These are phyloP conservation scores for Drosophila leontia DNA, from an alignment of 1,140 invertebrate species.

Conservation along the genomic window DNA sequence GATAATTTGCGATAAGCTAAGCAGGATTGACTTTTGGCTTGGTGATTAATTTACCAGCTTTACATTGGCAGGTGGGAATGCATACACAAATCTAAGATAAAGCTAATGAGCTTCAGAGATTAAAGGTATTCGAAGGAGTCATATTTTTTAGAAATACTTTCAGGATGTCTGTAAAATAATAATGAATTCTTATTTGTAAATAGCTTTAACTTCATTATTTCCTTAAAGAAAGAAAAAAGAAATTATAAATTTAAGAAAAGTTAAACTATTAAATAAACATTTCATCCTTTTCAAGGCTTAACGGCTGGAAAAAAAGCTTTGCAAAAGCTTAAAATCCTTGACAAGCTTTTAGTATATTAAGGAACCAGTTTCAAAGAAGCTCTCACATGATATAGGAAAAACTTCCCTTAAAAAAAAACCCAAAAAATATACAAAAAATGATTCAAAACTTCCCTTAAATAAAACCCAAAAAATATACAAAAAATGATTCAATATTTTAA, in stretches of 20 bases:
- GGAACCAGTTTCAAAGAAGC: background rate
- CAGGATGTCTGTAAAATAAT: background rate
- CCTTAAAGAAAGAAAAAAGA: too few species aligned
- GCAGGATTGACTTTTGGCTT: background rate
- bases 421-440: slow-evolving; percentile 36
- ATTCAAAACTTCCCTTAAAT: slow-evolving; percentile 10
- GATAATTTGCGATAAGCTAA: slow-evolving; percentile 54
- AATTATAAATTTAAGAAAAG: too few species aligned
- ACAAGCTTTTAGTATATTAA: slow-evolving; percentile 15
- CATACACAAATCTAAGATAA: background rate
- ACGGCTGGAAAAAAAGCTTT: background rate
- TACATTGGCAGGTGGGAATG: background rate
- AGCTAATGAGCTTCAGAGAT: slow-evolving; percentile 13
- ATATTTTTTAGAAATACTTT: background rate
- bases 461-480: slow-evolving; percentile 22
- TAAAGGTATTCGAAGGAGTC: background rate
- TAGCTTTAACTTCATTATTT: background rate
- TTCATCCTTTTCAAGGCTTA: background rate
- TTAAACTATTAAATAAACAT: background rate
- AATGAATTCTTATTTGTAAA: background rate
- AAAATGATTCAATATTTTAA: slow-evolving; percentile 51
- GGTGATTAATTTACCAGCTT: slow-evolving; percentile 28
- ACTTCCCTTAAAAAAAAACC: slow-evolving; percentile 3
- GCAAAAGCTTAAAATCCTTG: background rate
- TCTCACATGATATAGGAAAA: too few species aligned